phyloP scores from a whole-genome alignment of 2,113 vertebrate species.

The Crotalus viridis region DNA sequence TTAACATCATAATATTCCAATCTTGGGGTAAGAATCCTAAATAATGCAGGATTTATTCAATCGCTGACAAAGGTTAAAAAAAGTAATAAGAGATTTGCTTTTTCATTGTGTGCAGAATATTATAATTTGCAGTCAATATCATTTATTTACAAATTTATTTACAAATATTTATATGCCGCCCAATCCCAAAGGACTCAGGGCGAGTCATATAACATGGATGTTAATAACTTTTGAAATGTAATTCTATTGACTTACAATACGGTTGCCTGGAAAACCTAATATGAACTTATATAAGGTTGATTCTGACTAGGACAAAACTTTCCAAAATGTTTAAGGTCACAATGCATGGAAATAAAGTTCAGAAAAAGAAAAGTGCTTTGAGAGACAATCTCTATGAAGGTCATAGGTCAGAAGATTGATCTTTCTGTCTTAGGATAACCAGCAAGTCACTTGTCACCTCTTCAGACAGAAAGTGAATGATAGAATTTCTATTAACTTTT shows the following conservation, averaged over 20 bases:
- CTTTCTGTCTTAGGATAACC: not conserved
- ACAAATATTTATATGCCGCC: no score
- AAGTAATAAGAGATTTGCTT: not conserved
- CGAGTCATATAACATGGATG: not conserved
- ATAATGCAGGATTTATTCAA: not conserved
- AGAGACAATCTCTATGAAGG: not conserved
- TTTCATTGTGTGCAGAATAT: not conserved
- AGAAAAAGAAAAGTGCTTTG: not conserved
- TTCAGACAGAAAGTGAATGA: not conserved
- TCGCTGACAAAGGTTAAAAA: not conserved
- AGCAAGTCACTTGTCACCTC: not conserved
- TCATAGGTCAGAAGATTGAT: not conserved
- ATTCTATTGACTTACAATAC: not conserved
- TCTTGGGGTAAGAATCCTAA: no score
- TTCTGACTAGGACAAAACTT: not conserved
- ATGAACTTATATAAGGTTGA: not conserved
- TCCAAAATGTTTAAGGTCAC: not conserved
- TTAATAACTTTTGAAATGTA: not conserved
- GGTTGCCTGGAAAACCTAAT: not conserved
- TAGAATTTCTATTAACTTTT: not conserved
- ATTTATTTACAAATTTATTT: no score
- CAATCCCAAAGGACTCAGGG: no score
- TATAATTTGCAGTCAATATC: not conserved
- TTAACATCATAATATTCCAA: no score
- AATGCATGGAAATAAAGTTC: not conserved